Evolutionary conservation across 2,797 vertebrate genomes (phyloP), one percentile per base, ranked within the genome.

Genomic region (Novumbra hubbsi): DNA sequence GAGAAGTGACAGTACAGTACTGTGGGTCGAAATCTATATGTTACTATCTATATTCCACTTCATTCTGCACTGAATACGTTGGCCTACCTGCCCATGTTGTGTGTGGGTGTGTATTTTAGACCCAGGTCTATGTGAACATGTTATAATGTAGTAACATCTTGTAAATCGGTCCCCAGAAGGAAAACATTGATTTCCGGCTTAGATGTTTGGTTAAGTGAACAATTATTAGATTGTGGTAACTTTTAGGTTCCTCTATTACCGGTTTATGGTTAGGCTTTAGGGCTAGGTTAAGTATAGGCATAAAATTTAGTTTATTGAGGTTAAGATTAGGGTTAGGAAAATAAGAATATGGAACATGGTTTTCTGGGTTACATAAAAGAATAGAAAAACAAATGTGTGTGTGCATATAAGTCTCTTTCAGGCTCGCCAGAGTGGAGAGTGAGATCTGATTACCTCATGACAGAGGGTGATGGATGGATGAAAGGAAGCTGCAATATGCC

Each of bases 261-360:
- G 34, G 2, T 38, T 38, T 38, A 38, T 4, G 1, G 34, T 38
- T 3, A 38, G 34, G 34, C 34, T 38, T 38, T 38, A 38, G 34
- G 5, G 4, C 34, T 38, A 38, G 71, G 60, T 55, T 69, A 62
- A 68, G 2, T 80, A 38, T 84, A 74, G 73, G 8, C 34, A 38
- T 38, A 38, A 38, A 3, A 3, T 38, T 38, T 38, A 3, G 5
- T 4, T 38, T 38, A 80, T 78, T 80, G 81, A 67, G 73, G 66
- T 48, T 24, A 28, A 52, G 52, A 14, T 57, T 15, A 19, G 19
- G 49, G 16, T n/a, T n/a, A 19, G 16, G 49, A 2, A 52, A 9
- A 3, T 52, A 19, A 52, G 49, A 2, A 64, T 63, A 74, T 74
- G 77, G 34, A 38, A 38, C 34, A 38, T 38, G n/a, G n/a, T n/a